Evolutionary conservation across 2,113 vertebrate genomes (phyloP).

Genomic region (Felis catus): F.catus_Fca126_mat1.0 CM031418.1:138075501-138076000

Average conservation of each 20-base stretch:
- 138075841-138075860: constrained; percentile 67
- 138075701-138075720: not conserved
- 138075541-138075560: not conserved
- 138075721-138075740: not conserved
- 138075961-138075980: constrained; percentile 63
- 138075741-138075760: not conserved
- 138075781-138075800: not conserved
- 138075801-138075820: constrained; percentile 5
- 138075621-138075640: not conserved
- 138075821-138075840: constrained; percentile 28
- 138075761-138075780: not conserved
- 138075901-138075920: constrained; percentile 72
- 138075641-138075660: not conserved
- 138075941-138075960: constrained; percentile 67
- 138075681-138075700: not conserved
- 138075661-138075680: not conserved
- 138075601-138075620: not conserved
- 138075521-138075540: not conserved
- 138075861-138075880: constrained; percentile 80
- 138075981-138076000: constrained; percentile 67
- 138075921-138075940: constrained; percentile 71
- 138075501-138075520: not conserved
- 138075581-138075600: not conserved
- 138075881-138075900: constrained; percentile 75
- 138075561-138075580: not conserved